A percentile compares a stretch with the other conserved stretches of the same genome.
Evolutionary conservation across 2,888 invertebrate species (phyloP).

Genomic region (Ophonus ardosiacus): DNA sequence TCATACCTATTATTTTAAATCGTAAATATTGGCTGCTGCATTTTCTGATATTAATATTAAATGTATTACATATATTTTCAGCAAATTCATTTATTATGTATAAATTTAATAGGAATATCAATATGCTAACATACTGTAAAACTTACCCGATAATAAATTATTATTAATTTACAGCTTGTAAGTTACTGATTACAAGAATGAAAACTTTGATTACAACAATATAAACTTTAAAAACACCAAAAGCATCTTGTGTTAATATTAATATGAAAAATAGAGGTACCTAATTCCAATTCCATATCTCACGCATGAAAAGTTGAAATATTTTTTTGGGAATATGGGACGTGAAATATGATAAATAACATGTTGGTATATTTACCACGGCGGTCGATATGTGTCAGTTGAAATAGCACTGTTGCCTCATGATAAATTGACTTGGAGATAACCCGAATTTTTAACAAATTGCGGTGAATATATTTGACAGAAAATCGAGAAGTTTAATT

Average conservation of each 20-base stretch:
- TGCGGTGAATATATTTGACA: slow-evolving; percentile 20
- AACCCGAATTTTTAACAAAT: slow-evolving; percentile 40
- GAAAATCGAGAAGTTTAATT: slow-evolving; percentile 29
- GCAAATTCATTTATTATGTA: no score
- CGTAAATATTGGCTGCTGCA: not conserved
- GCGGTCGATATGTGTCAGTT: slow-evolving; percentile 12
- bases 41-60: no score
- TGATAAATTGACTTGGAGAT: slow-evolving; percentile 40
- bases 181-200: no score
- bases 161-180: no score
- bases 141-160: no score
- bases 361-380: slow-evolving; percentile 5
- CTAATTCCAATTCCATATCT: not conserved
- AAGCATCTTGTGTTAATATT: not conserved
- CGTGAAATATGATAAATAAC: slow-evolving; percentile 26
- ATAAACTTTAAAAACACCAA: no score
- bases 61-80: no score
- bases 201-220: no score
- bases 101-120: no score
- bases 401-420: not conserved
- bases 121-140: no score
- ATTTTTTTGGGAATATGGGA: not conserved
- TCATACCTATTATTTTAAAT: slow-evolving; percentile 1
- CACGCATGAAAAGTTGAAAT: not conserved
- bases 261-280: not conserved